Evolutionary conservation across 1,140 invertebrate genomes (phyloP).

Genomic region (Cheumatopsyche charites): DNA sequence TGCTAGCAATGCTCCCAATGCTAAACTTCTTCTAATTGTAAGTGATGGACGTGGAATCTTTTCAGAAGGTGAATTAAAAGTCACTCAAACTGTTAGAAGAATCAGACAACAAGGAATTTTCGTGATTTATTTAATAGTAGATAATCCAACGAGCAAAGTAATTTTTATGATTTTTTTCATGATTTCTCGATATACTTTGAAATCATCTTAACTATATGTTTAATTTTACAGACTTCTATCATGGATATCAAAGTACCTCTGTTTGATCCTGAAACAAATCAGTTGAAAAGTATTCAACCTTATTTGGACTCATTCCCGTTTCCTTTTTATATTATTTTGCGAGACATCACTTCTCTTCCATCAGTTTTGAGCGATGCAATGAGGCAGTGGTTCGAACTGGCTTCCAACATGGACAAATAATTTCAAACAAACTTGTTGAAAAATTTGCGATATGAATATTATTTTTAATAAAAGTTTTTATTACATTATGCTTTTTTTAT

Average conservation of each 20-base stretch:
- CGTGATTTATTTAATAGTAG: constrained; percentile 93
- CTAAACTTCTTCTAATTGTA: constrained; percentile 89
- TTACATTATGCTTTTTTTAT: too few species aligned
- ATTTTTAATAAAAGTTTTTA: too few species aligned
- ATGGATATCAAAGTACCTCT: constrained; percentile 84
- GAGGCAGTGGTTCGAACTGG: constrained; percentile 98
- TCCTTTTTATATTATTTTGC: constrained; percentile 95
- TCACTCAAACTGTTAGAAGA: constrained; percentile 79
- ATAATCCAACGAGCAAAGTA: constrained; percentile 91
- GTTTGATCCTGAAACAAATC: constrained; percentile 71
- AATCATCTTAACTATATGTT: constrained; percentile 8
- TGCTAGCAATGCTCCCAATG: constrained; percentile 67
- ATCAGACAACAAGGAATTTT: constrained; percentile 86
- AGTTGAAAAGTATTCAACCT: constrained; percentile 55
- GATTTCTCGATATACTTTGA: background rate
- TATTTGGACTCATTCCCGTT: constrained; percentile 98
- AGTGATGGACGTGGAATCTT: constrained; percentile 94
- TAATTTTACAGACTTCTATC: constrained; percentile 78
- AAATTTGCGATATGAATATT: constrained; percentile 14
- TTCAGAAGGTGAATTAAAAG: constrained; percentile 81
- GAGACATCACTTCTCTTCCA: constrained; percentile 87
- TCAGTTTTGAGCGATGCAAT: constrained; percentile 92
- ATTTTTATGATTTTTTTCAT: constrained; percentile 46
- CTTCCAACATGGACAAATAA: constrained; percentile 68
- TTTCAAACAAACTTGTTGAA: too few species aligned